Percentiles rank a stretch among this genome's conserved stretches.
These are phyloP conservation scores for Athrips mouffetella DNA, from an alignment of 2,888 invertebrate genomes.

Conservation along the genomic window DNA sequence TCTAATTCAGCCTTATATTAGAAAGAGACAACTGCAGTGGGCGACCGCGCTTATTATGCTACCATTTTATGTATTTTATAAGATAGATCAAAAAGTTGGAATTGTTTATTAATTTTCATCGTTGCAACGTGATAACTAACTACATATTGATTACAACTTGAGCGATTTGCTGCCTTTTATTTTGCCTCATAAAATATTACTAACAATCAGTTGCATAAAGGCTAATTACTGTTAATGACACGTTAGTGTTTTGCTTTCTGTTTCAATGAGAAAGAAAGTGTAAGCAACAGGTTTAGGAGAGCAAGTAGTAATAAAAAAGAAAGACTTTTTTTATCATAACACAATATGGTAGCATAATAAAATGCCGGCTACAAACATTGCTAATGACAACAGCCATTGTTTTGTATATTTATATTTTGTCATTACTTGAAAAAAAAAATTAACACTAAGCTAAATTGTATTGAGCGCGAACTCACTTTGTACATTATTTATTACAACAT, in stretches of 20 bases:
- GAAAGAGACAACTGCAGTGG: constrained; percentile 62
- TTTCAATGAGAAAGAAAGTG: no score
- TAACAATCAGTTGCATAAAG: no score
- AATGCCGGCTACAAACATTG: constrained; percentile 42
- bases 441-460: constrained; percentile 68
- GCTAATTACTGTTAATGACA: no score
- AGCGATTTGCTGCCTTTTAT: no score
- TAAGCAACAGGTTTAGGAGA: no score
- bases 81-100: no score
- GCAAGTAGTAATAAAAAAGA: not conserved
- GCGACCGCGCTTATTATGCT: constrained; percentile 46
- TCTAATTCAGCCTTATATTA: constrained; percentile 77
- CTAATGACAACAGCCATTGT: constrained; percentile 52
- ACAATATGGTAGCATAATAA: constrained; percentile 25
- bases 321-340: constrained; percentile 5
- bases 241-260: no score
- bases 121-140: no score
- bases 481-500: constrained; percentile 72
- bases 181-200: no score
- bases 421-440: constrained; percentile 44
- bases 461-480: constrained; percentile 75
- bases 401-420: constrained; percentile 42
- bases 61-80: constrained; percentile 23
- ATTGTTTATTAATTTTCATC: no score
- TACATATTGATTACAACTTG: no score